These are phyloP conservation scores for Thrips palmi DNA, from an alignment of 1,140 invertebrate genomes.

Conservation along the genomic window DNA sequence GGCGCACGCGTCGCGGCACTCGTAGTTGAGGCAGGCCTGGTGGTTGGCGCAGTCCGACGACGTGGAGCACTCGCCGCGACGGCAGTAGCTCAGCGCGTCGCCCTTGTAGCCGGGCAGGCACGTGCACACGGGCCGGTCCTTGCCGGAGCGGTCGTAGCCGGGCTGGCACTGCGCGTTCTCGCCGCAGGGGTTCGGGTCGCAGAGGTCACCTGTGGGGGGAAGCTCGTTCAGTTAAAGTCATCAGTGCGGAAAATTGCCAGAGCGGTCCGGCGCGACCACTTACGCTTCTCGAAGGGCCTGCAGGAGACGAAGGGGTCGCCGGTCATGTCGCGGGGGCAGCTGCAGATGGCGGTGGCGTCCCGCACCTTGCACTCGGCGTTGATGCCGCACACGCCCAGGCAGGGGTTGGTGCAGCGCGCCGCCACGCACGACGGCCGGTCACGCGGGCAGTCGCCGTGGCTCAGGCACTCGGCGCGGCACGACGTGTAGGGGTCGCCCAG, in stretches of 20 bases:
- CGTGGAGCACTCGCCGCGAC: slow-evolving; percentile 47
- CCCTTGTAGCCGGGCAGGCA: slow-evolving; percentile 63
- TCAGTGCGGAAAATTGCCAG: neutral
- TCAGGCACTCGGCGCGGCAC: slow-evolving; percentile 55
- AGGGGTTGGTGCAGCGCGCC: slow-evolving; percentile 61
- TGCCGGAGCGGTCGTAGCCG: slow-evolving; percentile 58
- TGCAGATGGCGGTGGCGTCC: slow-evolving; percentile 56
- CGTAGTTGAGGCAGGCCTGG: slow-evolving; percentile 22
- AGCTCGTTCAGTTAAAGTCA: neutral
- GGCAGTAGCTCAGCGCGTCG: slow-evolving; percentile 50
- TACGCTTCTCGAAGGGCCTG: slow-evolving; percentile 56
- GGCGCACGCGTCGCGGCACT: slow-evolving; percentile 53
- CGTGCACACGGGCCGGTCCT: slow-evolving; percentile 64
- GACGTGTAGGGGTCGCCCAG: slow-evolving; percentile 50
- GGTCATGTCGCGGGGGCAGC: slow-evolving; percentile 69
- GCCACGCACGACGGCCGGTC: slow-evolving; percentile 61
- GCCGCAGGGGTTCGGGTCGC: slow-evolving; percentile 69
- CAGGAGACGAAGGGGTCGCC: slow-evolving; percentile 69
- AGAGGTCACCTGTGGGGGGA: slow-evolving; percentile 54
- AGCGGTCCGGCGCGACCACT: slow-evolving; percentile 21
- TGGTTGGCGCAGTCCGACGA: slow-evolving; percentile 15
- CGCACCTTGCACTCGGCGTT: slow-evolving; percentile 62
- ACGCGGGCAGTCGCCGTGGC: slow-evolving; percentile 51
- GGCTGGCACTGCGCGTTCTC: slow-evolving; percentile 61
- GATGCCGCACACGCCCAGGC: slow-evolving; percentile 57